phyloP scores from a whole-genome alignment of 2,888 invertebrate species.

The Drosophila kokeensis region DNA sequence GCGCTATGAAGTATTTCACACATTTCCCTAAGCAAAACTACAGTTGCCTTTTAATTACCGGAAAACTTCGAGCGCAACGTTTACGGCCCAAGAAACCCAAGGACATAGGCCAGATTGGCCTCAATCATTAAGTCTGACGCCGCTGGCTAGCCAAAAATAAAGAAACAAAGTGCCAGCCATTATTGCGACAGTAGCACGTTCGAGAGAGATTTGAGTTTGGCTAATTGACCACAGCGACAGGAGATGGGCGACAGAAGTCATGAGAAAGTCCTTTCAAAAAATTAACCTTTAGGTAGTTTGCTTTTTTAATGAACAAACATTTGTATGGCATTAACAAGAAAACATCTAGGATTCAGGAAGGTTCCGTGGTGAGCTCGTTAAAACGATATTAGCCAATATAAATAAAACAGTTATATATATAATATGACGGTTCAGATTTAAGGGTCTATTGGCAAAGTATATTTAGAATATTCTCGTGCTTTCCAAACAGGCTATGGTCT shows the following conservation, averaged over 20 bases:
- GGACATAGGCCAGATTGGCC: constrained; percentile 35
- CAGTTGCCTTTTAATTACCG: constrained; percentile 59
- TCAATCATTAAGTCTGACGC: constrained; percentile 54
- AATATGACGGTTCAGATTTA: background rate
- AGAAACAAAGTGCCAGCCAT: constrained; percentile 18
- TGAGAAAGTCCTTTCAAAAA: constrained; percentile 34
- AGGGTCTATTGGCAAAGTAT: background rate
- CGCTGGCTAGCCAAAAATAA: constrained; percentile 2
- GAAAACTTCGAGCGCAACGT: constrained; percentile 62
- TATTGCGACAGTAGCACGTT: constrained; percentile 43
- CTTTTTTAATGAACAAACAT: background rate
- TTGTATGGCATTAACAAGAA: constrained; percentile 11
- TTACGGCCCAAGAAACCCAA: constrained; percentile 36
- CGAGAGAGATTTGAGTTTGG: constrained; percentile 6
- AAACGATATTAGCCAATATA: constrained; percentile 4
- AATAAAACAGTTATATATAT: background rate
- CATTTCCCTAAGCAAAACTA: constrained; percentile 36
- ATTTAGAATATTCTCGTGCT: background rate
- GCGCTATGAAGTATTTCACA: constrained; percentile 65
- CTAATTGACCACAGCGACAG: constrained; percentile 46
- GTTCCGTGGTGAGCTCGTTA: background rate
- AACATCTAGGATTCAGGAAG: background rate
- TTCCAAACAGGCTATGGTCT: background rate
- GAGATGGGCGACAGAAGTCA: constrained; percentile 50
- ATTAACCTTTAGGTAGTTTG: background rate